These are phyloP conservation scores for Chaenocephalus aceratus DNA, from an alignment of 2,113 vertebrate genomes.

Conservation along the genomic window DNA sequence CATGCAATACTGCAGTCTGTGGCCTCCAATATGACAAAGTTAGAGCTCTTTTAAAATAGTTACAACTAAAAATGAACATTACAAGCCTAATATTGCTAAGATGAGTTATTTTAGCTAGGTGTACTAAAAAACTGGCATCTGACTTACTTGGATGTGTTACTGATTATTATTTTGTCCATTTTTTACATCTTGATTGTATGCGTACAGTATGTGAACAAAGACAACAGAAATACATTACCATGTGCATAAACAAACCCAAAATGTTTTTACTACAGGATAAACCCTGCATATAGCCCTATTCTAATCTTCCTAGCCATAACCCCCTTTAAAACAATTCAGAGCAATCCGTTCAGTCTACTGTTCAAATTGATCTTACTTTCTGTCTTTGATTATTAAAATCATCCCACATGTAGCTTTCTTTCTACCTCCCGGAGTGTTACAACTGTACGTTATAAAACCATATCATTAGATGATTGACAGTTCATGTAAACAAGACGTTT, in stretches of 20 bases:
- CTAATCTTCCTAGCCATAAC: background rate
- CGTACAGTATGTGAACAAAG: background rate
- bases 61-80: background rate
- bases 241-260: background rate
- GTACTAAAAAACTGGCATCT: background rate
- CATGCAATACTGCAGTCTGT: background rate
- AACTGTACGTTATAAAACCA: background rate
- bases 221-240: too few species aligned
- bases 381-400: conserved; percentile 38
- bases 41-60: background rate
- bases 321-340: background rate
- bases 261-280: background rate
- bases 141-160: background rate
- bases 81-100: background rate
- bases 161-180: background rate
- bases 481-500: background rate
- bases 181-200: background rate
- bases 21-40: too few species aligned
- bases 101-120: background rate
- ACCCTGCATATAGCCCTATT: background rate
- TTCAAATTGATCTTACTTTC: conserved; percentile 34
- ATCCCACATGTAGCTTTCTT: conserved; percentile 16
- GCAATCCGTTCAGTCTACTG: conserved; percentile 31
- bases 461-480: conserved; percentile 8
- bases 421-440: background rate